Conservation (phyloP, 2,888 invertebrate species). For the Cremastinae sp. region DNA sequence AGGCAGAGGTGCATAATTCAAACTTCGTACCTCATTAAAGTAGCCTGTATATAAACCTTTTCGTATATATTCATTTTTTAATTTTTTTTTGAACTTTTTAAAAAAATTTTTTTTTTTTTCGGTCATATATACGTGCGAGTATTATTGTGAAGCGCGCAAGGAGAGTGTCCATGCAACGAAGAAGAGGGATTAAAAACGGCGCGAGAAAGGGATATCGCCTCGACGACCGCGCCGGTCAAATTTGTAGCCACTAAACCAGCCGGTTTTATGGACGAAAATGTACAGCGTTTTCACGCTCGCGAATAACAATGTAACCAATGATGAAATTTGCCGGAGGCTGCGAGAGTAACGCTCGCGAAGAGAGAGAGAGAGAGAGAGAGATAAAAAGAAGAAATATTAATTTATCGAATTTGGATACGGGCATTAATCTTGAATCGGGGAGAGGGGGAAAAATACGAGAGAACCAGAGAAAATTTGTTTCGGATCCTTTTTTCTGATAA, state of each 20-base stretch:
- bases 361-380: neutral
- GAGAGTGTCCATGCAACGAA: slow-evolving; percentile 46
- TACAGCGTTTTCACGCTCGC: slow-evolving; percentile 75
- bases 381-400: neutral
- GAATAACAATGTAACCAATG: slow-evolving; percentile 74
- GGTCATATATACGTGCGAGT: slow-evolving; percentile 17
- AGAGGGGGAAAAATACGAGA: neutral
- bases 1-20: slow-evolving; percentile 74
- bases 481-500: neutral
- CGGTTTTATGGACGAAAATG: slow-evolving; percentile 76
- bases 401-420: slow-evolving; percentile 18
- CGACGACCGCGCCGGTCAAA: slow-evolving; percentile 70
- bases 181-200: slow-evolving; percentile 69
- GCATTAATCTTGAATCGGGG: slow-evolving; percentile 15
- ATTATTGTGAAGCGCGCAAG: slow-evolving; percentile 27
- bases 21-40: slow-evolving; percentile 77
- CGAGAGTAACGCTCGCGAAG: slow-evolving; percentile 2
- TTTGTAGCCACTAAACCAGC: slow-evolving; percentile 78
- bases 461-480: neutral
- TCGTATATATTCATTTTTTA: slow-evolving; percentile 62
- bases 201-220: slow-evolving; percentile 53
- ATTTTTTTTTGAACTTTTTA: slow-evolving; percentile 40
- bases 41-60: slow-evolving; percentile 64
- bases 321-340: slow-evolving; percentile 42
- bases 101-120: no score